Evolutionary conservation across 1,140 invertebrate genomes (phyloP), one percentile per base, ranked within the genome.

Genomic region (Drosophila varians): DNA sequence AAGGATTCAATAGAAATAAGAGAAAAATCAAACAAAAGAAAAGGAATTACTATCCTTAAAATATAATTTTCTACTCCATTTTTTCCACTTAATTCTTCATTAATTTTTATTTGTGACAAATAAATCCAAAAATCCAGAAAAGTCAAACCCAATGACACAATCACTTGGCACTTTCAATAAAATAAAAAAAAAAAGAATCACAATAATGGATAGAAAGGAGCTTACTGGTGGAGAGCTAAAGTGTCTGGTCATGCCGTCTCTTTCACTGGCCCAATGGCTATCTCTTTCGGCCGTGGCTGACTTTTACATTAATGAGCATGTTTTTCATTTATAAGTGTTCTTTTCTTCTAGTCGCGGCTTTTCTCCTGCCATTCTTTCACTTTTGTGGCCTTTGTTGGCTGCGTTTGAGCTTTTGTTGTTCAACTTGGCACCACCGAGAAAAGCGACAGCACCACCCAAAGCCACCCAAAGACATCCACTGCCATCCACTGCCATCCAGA

Each of bases 301-400:
- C 80, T 84, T 76, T 84, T 86, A 84, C 64, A 80, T 87, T 87
- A 87, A 86, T 86, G 80, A 86, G 76, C 80, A 87, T 86, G 82
- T 87, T 86, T n/a, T 80, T 84, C 86, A 84, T 84, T 84, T 86
- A 84, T 86, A 84, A 84, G 62, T 86, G 66, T 73, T 84, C 55
- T 18, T 66, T 79, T 68, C 56, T 66, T 56, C 31, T 51, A 34
- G 23, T 16, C 46, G 25, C n/a, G 14, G 3, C 36, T 49, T 40
- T 34, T 43, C 7, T 38, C 28, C 31, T 12, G 16, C 28, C 53
- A 51, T 57, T 61, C 34, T 47, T 16, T 38, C 53, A 26, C 25
- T 21, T 38, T n/a, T n/a, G 28, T 54, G 46, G 6, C 40, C 40
- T 55, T 25, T 64, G 45, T 70, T 74, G 36, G 56, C 48, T n/a